Evolutionary conservation across 2,797 vertebrate species (phyloP).

Genomic region (Catostomus latipinnis): DNA sequence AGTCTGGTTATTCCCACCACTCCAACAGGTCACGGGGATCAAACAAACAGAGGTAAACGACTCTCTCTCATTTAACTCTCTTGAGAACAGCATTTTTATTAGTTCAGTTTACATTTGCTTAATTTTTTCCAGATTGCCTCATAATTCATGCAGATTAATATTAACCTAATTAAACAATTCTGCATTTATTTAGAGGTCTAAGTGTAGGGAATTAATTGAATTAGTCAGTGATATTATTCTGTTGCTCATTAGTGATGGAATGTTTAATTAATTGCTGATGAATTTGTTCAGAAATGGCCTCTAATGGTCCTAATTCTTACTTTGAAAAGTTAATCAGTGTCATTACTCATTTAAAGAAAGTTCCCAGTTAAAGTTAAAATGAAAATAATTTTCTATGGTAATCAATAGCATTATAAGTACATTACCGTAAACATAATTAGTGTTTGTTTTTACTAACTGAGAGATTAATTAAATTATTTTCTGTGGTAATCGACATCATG

Average conservation of each 20-base stretch:
- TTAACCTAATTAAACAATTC: slow-evolving; percentile 16
- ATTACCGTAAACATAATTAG: no score
- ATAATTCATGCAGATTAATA: slow-evolving; percentile 13
- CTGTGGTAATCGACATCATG: not conserved
- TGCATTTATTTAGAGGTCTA: slow-evolving; percentile 24
- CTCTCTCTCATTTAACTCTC: not conserved
- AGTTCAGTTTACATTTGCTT: not conserved
- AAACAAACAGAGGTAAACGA: slow-evolving; percentile 89
- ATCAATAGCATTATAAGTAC: no score
- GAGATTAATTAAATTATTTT: no score
- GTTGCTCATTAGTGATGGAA: slow-evolving; percentile 14
- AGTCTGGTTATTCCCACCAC: slow-evolving; percentile 94
- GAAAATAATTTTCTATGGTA: no score
- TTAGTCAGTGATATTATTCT: slow-evolving; percentile 9
- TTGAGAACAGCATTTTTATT: not conserved
- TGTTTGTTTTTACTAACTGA: no score
- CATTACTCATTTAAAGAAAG: slow-evolving; percentile 14
- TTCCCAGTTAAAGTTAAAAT: not conserved
- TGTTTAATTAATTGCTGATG: slow-evolving; percentile 13
- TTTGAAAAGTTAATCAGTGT: slow-evolving; percentile 26
- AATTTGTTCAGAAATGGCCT: slow-evolving; percentile 28
- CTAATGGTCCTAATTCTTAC: slow-evolving; percentile 17
- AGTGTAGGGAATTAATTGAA: not conserved
- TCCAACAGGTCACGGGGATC: slow-evolving; percentile 93
- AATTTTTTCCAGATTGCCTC: not conserved